A percentile compares a stretch with the other conserved stretches of the same genome.
Evolutionary conservation across 2,797 vertebrate genomes (phyloP).

Genomic region (Dipus sagitta): DNA sequence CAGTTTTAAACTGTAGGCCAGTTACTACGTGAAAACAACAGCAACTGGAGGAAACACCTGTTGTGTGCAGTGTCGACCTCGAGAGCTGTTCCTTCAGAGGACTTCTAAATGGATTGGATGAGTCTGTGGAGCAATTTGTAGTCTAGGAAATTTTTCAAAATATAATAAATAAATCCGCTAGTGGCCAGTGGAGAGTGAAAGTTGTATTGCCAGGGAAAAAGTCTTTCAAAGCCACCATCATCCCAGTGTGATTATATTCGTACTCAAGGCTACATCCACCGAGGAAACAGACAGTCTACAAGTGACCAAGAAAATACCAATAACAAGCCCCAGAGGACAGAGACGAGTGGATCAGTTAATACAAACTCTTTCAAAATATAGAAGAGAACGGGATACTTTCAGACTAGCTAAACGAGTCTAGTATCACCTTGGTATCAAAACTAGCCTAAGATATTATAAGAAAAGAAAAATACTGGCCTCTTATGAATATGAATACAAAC

Average conservation of each 20-base stretch:
- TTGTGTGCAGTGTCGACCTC: neutral
- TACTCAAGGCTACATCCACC: neutral
- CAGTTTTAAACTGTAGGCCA: neutral
- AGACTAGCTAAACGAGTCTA: neutral
- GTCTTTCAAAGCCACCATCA: neutral
- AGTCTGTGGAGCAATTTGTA: neutral
- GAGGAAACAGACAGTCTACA: neutral
- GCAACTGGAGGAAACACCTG: too few relatives aligned
- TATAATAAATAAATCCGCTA: neutral
- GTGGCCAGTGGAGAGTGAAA: neutral
- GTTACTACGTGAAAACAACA: neutral
- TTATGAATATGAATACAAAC: neutral
- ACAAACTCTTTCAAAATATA: neutral
- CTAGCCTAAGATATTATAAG: neutral
- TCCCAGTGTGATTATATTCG: neutral
- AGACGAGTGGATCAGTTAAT: neutral
- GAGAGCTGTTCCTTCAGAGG: neutral
- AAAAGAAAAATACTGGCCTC: neutral
- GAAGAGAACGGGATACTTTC: neutral
- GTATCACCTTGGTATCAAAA: neutral
- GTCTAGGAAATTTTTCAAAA: neutral
- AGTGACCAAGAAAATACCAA: neutral
- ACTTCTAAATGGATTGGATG: neutral
- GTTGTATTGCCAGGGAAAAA: neutral
- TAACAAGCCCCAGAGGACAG: neutral